phyloP scores from a whole-genome alignment of 1,140 invertebrate genomes.

The Pinna nobilis region DNA sequence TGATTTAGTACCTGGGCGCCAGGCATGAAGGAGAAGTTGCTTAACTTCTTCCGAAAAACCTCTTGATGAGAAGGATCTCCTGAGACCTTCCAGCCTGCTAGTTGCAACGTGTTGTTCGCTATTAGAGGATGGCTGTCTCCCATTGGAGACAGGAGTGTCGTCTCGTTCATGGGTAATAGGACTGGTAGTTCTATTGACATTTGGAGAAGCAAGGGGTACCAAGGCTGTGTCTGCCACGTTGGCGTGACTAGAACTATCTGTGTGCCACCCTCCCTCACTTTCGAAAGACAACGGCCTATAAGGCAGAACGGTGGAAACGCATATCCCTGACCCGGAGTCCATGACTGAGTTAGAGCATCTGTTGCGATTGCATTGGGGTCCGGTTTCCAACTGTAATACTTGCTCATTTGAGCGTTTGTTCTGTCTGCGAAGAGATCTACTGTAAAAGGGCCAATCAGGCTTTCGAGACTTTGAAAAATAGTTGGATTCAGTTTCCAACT shows the following conservation, averaged over 20 bases:
- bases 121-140: constrained; percentile 15
- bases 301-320: constrained; percentile 32
- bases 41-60: constrained; percentile 25
- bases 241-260: constrained; percentile 19
- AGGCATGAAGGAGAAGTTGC: constrained; percentile 19
- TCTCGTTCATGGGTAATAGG: constrained; percentile 13
- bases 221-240: constrained; percentile 25
- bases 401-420: constrained; percentile 16
- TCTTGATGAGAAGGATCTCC: neutral
- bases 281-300: constrained; percentile 3
- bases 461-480: constrained; percentile 2
- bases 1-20: constrained; percentile 23
- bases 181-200: constrained; percentile 33
- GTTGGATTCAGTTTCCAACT: constrained; percentile 12
- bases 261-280: constrained; percentile 1
- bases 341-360: constrained; percentile 21
- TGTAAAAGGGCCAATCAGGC: constrained; percentile 5
- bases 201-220: constrained; percentile 23
- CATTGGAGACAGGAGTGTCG: neutral
- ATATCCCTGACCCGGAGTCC: neutral
- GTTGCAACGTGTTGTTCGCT: neutral
- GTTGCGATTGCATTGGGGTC: constrained; percentile 18
- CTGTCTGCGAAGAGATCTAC: constrained; percentile 24
- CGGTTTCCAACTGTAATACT: constrained; percentile 22
- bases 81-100: constrained; percentile 32